Percentiles rank a stretch among this genome's conserved stretches.
phyloP scores from a whole-genome alignment of 2,113 vertebrate genomes.

The Amazona vittata region DNA sequence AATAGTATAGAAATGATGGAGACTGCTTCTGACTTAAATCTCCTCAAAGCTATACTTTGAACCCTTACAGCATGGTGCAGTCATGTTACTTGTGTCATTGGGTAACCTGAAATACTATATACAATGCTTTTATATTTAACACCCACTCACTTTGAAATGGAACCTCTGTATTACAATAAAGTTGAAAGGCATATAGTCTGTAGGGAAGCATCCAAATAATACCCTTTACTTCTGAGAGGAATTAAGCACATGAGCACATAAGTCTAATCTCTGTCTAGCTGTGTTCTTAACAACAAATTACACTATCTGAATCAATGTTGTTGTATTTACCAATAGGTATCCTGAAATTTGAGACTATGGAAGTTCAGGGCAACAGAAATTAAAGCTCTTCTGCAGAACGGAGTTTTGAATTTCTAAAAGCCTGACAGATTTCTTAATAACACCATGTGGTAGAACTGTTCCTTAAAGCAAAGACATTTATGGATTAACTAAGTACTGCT shows the following conservation, averaged over 20 bases:
- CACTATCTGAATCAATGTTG: neutral
- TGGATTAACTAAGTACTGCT: neutral
- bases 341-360: neutral
- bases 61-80: neutral
- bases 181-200: neutral
- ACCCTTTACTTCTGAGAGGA: neutral
- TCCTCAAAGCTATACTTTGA: neutral
- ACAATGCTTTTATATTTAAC: neutral
- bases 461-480: neutral
- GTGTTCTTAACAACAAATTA: neutral
- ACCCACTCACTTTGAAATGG: neutral
- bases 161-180: neutral
- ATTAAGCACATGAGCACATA: neutral
- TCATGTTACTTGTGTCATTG: neutral
- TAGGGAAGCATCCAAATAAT: constrained; percentile 18
- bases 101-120: neutral
- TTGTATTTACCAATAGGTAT: neutral
- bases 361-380: neutral
- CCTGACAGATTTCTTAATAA: neutral
- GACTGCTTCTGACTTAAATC: neutral
- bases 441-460: neutral
- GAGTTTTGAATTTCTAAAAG: neutral
- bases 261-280: neutral
- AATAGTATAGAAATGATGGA: neutral
- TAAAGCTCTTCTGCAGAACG: neutral